Conservation (phyloP, 2,113 vertebrate species). For the Caretta caretta region DNA sequence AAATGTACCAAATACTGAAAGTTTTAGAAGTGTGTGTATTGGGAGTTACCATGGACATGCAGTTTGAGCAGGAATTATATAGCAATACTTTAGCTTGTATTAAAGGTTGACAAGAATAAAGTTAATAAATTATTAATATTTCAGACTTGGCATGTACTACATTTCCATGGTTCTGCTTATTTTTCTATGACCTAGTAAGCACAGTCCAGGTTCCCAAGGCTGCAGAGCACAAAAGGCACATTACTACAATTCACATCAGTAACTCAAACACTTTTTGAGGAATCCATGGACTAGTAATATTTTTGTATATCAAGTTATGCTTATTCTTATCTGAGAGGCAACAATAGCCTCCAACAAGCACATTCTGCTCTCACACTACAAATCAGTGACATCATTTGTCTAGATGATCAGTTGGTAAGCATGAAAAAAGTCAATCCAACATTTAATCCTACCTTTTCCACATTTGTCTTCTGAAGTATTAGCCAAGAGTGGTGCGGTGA, state of each 20-base stretch:
- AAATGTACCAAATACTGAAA: neutral
- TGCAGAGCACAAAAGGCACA: fast-evolving
- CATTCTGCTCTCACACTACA: neutral
- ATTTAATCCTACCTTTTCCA: slow-evolving; percentile 85
- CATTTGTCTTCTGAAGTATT: slow-evolving; percentile 94
- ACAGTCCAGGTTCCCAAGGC: neutral
- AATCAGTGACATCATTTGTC: neutral
- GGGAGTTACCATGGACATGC: neutral
- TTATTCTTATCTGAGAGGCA: fast-evolving
- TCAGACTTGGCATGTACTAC: neutral
- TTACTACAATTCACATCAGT: neutral
- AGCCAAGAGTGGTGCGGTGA: slow-evolving; percentile 96
- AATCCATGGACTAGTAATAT: neutral
- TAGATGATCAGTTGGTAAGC: neutral
- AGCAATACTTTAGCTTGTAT: neutral
- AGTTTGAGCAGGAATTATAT: neutral
- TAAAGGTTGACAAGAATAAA: neutral
- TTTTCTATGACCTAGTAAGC: neutral
- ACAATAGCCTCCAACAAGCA: fast-evolving
- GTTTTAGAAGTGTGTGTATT: neutral
- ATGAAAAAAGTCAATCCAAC: neutral
- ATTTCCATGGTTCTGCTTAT: neutral
- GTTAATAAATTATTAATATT: neutral
- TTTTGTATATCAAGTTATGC: neutral
- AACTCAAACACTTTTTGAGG: neutral